These are phyloP conservation scores for Aramus guarauna DNA, from an alignment of 2,113 vertebrate genomes.

Conservation along the genomic window DNA sequence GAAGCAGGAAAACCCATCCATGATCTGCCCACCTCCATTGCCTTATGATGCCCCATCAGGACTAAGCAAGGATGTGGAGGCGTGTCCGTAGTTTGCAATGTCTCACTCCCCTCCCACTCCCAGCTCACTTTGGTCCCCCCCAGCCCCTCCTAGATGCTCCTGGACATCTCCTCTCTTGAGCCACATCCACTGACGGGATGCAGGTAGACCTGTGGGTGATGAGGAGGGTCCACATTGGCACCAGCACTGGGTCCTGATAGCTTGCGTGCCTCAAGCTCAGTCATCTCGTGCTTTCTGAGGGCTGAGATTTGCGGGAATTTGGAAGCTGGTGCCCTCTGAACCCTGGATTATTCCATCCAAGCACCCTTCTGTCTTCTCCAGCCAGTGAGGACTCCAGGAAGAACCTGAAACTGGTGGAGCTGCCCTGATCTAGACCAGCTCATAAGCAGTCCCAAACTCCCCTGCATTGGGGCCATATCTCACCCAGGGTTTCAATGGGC, in stretches of 20 bases:
- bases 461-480: not conserved
- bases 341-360: not conserved
- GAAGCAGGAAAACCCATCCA: not conserved
- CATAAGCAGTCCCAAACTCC: not conserved
- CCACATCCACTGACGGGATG: not conserved
- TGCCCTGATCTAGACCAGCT: no score
- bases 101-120: not conserved
- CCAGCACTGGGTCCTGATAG: not conserved
- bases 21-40: accelerated
- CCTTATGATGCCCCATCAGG: not conserved
- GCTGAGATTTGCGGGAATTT: not conserved
- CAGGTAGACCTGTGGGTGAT: not conserved
- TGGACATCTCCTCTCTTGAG: not conserved
- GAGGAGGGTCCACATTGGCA: not conserved
- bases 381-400: not conserved
- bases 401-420: not conserved
- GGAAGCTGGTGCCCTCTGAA: not conserved
- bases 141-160: not conserved
- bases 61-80: not conserved
- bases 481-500: not conserved
- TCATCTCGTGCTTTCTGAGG: not conserved
- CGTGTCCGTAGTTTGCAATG: not conserved
- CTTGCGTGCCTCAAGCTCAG: not conserved
- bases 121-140: not conserved
- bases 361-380: not conserved